Evolutionary conservation across 2,888 invertebrate species (phyloP).

Genomic region (Tachystola acroxantha): DNA sequence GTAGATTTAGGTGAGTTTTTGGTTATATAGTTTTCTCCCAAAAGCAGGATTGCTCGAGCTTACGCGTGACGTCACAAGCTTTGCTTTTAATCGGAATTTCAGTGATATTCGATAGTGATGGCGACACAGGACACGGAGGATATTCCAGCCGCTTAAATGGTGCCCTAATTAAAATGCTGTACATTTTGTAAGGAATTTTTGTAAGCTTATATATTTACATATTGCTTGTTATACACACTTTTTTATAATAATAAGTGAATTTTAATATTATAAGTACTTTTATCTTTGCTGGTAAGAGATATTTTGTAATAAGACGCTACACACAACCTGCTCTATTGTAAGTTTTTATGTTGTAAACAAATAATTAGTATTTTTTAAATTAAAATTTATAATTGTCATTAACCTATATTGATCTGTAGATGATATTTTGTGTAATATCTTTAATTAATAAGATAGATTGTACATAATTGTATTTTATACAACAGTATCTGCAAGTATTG

Average conservation of each 20-base stretch:
- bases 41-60: slow-evolving; percentile 39
- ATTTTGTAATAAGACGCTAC: too few species aligned
- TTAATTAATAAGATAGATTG: too few species aligned
- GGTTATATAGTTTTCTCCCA: slow-evolving; percentile 25
- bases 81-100: slow-evolving; percentile 12
- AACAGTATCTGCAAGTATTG: background rate
- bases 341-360: too few species aligned
- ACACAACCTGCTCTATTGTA: too few species aligned
- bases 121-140: background rate
- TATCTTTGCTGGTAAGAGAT: too few species aligned
- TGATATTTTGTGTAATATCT: too few species aligned
- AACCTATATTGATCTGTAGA: too few species aligned
- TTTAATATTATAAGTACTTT: too few species aligned
- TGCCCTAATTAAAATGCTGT: background rate
- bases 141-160: background rate
- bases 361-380: too few species aligned
- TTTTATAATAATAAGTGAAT: too few species aligned
- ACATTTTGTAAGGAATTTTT: background rate
- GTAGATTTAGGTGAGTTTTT: slow-evolving; percentile 14
- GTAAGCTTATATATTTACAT: background rate
- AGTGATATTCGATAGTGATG: background rate
- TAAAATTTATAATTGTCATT: too few species aligned
- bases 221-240: background rate
- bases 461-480: background rate
- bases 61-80: slow-evolving; percentile 19